phyloP scores from a whole-genome alignment of 2,888 invertebrate genomes.

The Epistrophella euchroma region DNA sequence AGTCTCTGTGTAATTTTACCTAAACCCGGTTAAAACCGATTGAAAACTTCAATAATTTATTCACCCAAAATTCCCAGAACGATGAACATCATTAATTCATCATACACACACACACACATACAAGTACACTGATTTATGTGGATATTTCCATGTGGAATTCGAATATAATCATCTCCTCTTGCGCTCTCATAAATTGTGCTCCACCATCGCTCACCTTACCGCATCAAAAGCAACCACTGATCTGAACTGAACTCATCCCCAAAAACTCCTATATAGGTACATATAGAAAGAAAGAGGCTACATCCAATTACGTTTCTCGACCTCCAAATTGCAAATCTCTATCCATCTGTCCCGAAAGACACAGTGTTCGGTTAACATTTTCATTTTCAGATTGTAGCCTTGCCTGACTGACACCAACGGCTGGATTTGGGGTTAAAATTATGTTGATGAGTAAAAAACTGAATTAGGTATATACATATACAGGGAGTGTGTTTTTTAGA shows the following conservation, averaged over 20 bases:
- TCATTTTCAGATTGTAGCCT: constrained; percentile 63
- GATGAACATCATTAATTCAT: constrained; percentile 74
- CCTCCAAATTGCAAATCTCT: constrained; percentile 74
- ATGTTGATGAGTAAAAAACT: too few relatives aligned
- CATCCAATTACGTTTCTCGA: constrained; percentile 75
- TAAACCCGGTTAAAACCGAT: constrained; percentile 39
- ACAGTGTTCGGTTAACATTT: constrained; percentile 66
- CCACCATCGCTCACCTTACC: neutral
- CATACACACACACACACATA: constrained; percentile 33
- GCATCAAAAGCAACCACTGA: neutral
- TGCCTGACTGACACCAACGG: constrained; percentile 35
- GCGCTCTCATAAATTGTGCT: constrained; percentile 62
- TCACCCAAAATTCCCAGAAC: constrained; percentile 59
- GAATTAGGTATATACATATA: too few relatives aligned
- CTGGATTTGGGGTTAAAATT: neutral
- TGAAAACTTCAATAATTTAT: constrained; percentile 71
- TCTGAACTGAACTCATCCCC: constrained; percentile 10
- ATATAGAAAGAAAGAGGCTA: constrained; percentile 27
- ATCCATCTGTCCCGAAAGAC: constrained; percentile 75
- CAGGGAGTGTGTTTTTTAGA: too few relatives aligned
- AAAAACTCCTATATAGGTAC: neutral
- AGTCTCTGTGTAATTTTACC: constrained; percentile 46
- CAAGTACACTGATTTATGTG: constrained; percentile 44
- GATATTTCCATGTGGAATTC: constrained; percentile 24
- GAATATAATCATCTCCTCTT: constrained; percentile 26